Evolutionary conservation across 1,140 invertebrate species (phyloP), one percentile per base, ranked within the genome.

Genomic region (Oscheius sp.): DNA sequence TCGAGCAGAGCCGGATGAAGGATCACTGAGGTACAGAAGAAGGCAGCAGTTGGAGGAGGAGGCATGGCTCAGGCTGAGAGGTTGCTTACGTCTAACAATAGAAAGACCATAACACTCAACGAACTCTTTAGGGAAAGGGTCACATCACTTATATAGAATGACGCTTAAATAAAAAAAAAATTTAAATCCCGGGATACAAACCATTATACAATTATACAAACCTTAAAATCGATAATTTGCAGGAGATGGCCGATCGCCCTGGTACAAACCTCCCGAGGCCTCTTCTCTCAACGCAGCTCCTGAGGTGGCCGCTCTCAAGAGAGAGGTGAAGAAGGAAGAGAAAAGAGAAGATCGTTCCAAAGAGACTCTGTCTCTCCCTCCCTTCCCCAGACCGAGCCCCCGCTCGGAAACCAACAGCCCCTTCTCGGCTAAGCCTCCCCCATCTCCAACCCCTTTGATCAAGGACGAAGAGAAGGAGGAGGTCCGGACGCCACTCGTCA

Each of bases 41-140:
- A 38, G 77, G 34, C 77, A 79, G 38, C 72, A 76, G 46, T 36
- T 78, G 7, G 78, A 79, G 52, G 78, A 79, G 13, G 78, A 79
- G 32, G 78, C 78, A 28, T 73, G 78, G 74, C 71, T 64, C 61
- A 52, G 77, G 34, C 71, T 78, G n/a, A 29, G 46, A 36, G 61
- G 65, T 38, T 46, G 38, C 10, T 59, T 63, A 3, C 34, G 42
- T 45, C 29, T 7, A 18, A 26, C 15, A 72, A 71, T 38, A 20
- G 71, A 4, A 29, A 71, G 15, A 42, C 32, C 32, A 55, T 71
- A 23, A n/a, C 67, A 75, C 63, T 32, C 18, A 34, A 46, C 31
- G 35, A 66, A 52, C 13, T 46, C 29, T 20, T 66, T 20, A 29
- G 23, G n/a, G n/a, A n/a, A n/a, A n/a, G n/a, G n/a, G n/a, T n/a